Evolutionary conservation across 2,113 vertebrate genomes (phyloP), one percentile per base, ranked within the genome.

Genomic region (Tyto alba): DNA sequence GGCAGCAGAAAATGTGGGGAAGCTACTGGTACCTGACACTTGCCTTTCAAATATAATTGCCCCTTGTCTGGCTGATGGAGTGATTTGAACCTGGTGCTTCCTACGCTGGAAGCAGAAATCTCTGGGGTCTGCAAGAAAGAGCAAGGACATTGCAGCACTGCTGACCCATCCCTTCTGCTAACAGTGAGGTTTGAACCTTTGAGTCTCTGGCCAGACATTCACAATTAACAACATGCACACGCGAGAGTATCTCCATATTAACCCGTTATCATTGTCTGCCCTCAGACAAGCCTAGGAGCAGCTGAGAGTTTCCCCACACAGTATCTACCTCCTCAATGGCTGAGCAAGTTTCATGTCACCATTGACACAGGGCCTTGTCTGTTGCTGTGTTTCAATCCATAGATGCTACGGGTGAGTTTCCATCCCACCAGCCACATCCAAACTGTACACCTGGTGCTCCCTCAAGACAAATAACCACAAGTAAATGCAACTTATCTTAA

Each of bases 101-200:
- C 57, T 16, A 20, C 0, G 1, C n/a, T 85, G 78, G 57, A 60
- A 72, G 55, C 20, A 60, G 48, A 85, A 43, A 89, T 43, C 76
- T 47, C 72, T 1, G 2, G 47, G 45, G 67, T 25, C 48, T 95
- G 63, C 13, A 4, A 3, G 13, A 67, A 66, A 48, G 50, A 55
- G 45, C 11, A 63, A 25, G 80, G 88, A 25, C 15, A 5, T 10
- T 2, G 4, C 69, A 78, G 64, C 34, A 16, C 41, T 45, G 73
- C 73, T 88, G 92, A 63, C 29, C 88, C 55, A 20, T 15, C 40
- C 41, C 25, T 76, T 79, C 85, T 67, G 47, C 30, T 41, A 45
- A 29, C 0, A 0, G 38, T 1, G 6, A 32, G 9, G 14, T 41
- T 29, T 4, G 1, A 27, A 56, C 26, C 47, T 60, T 60, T 0